These are phyloP conservation scores for Danaus plexippus DNA, from an alignment of 1,140 invertebrate species.

Conservation along the genomic window DNA sequence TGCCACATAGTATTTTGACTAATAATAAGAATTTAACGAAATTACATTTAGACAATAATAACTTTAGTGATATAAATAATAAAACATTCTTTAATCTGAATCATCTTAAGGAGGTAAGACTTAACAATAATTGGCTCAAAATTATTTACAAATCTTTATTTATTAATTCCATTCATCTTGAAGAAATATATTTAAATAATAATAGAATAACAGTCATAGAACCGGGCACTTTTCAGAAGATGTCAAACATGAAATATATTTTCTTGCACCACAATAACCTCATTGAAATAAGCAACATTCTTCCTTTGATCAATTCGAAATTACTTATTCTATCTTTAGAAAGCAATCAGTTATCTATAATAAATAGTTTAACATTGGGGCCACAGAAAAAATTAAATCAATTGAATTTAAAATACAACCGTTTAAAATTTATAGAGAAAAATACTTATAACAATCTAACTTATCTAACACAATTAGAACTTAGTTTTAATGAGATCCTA, in stretches of 20 bases:
- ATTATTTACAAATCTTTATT: conserved; percentile 47
- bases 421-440: conserved; percentile 54
- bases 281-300: conserved; percentile 46
- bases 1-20: conserved; percentile 65
- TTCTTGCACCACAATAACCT: conserved; percentile 55
- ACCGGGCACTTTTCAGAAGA: conserved; percentile 43
- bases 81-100: conserved; percentile 43
- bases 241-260: conserved; percentile 49
- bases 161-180: conserved; percentile 39
- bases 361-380: conserved; percentile 47
- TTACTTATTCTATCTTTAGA: conserved; percentile 48
- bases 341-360: conserved; percentile 43
- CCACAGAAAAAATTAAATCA: conserved; percentile 45
- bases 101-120: conserved; percentile 45
- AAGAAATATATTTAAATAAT: conserved; percentile 57
- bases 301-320: conserved; percentile 49
- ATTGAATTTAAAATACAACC: conserved; percentile 51
- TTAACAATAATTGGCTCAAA: conserved; percentile 57
- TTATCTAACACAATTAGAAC: conserved; percentile 43
- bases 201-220: conserved; percentile 60
- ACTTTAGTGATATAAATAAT: conserved; percentile 56
- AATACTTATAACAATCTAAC: conserved; percentile 52
- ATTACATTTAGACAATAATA: conserved; percentile 68
- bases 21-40: conserved; percentile 56
- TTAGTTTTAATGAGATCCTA: conserved; percentile 54